These are phyloP conservation scores for Ophioninae sp. DNA, from an alignment of 2,888 invertebrate species.

Conservation along the genomic window DNA sequence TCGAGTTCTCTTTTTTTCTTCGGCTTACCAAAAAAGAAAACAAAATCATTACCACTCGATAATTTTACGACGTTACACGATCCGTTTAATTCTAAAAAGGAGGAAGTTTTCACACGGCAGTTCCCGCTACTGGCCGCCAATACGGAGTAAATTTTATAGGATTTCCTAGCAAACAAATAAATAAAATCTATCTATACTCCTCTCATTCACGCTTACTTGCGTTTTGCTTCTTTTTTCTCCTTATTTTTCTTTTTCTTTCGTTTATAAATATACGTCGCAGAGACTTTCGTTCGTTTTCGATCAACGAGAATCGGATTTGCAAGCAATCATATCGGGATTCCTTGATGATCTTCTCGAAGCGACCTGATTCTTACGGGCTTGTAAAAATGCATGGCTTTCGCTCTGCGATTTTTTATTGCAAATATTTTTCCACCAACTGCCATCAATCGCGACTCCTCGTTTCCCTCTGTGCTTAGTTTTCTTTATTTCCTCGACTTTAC, in stretches of 20 bases:
- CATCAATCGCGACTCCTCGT: slow-evolving; percentile 29
- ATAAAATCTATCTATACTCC: slow-evolving; percentile 80
- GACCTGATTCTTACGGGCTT: slow-evolving; percentile 1
- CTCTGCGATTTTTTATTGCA: slow-evolving; percentile 58
- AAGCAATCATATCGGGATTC: neutral
- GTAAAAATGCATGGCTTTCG: slow-evolving; percentile 10
- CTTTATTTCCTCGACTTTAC: slow-evolving; percentile 11
- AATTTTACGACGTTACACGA: slow-evolving; percentile 63
- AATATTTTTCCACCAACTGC: slow-evolving; percentile 59
- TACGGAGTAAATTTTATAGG: slow-evolving; percentile 70
- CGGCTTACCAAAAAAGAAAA: slow-evolving; percentile 55
- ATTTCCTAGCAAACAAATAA: slow-evolving; percentile 78
- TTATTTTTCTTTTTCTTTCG: slow-evolving; percentile 22
- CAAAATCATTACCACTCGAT: slow-evolving; percentile 60
- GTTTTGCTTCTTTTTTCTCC: slow-evolving; percentile 11
- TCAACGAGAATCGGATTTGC: slow-evolving; percentile 4
- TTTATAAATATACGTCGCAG: slow-evolving; percentile 58
- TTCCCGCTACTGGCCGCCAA: slow-evolving; percentile 78
- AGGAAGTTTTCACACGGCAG: slow-evolving; percentile 75
- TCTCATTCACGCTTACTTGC: slow-evolving; percentile 22
- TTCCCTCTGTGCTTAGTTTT: neutral
- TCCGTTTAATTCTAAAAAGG: slow-evolving; percentile 55
- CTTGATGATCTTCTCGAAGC: neutral
- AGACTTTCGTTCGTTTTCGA: slow-evolving; percentile 19
- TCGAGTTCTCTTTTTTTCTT: slow-evolving; percentile 37